Percentiles rank a stretch among this genome's conserved stretches.
Evolutionary conservation across 2,113 vertebrate genomes (phyloP).

Genomic region (Bombycilla garrulus): DNA sequence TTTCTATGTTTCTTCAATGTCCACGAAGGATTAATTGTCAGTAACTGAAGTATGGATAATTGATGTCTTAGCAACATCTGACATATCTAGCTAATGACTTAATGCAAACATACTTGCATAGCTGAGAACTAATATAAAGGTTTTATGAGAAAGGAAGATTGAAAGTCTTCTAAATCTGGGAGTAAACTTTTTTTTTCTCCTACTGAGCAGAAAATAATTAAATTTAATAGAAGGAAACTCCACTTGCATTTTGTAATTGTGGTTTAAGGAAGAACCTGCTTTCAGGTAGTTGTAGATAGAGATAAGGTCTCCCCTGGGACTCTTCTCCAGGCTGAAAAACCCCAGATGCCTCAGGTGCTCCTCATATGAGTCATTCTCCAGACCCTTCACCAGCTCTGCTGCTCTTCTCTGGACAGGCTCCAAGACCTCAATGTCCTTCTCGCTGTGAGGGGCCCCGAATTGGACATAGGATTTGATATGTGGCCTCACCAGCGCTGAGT

Average conservation of each 20-base stretch:
- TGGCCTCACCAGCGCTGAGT: accelerated
- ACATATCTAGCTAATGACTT: neutral
- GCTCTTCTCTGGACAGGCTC: accelerated
- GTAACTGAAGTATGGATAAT: neutral
- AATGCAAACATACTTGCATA: neutral
- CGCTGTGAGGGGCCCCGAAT: neutral
- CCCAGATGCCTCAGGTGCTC: neutral
- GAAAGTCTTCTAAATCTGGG: neutral
- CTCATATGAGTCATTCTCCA: neutral
- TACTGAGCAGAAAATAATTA: neutral
- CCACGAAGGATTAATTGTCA: neutral
- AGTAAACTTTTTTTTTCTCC: neutral
- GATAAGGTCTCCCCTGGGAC: neutral
- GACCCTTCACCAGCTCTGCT: accelerated
- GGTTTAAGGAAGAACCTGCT: neutral
- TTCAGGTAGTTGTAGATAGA: neutral
- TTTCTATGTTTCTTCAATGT: neutral
- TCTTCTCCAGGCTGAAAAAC: neutral
- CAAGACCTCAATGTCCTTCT: neutral
- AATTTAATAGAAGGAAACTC: neutral
- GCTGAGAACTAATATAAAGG: neutral
- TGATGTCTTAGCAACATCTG: neutral
- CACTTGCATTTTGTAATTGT: neutral
- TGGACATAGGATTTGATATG: neutral
- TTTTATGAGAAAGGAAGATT: neutral